Evolutionary conservation across 2,888 invertebrate species (phyloP).

Genomic region (Drosophila percnosoma): DNA sequence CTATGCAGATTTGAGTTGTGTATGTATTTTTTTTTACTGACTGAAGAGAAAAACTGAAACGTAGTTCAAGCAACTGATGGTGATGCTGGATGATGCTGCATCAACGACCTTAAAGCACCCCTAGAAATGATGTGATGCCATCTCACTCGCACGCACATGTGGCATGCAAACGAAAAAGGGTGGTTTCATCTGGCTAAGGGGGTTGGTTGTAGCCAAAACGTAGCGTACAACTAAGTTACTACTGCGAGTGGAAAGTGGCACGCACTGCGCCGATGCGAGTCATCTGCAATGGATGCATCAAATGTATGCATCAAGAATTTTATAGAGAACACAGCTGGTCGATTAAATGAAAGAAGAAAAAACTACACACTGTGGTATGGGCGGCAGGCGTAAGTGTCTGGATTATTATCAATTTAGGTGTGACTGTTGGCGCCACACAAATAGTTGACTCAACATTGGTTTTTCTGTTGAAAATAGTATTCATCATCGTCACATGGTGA

Average conservation of each 20-base stretch:
- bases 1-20: slow-evolving; percentile 22
- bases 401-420: not conserved
- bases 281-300: slow-evolving; percentile 9
- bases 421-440: slow-evolving; percentile 15
- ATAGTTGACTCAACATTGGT: not conserved
- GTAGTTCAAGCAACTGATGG: slow-evolving; percentile 65
- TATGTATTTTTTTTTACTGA: slow-evolving; percentile 30
- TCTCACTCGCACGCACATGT: slow-evolving; percentile 49
- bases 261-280: slow-evolving; percentile 64
- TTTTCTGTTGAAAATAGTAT: not conserved
- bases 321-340: slow-evolving; percentile 23
- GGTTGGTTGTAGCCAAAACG: slow-evolving; percentile 36
- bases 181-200: slow-evolving; percentile 40
- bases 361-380: slow-evolving; percentile 1
- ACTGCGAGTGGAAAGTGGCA: slow-evolving; percentile 46
- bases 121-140: slow-evolving; percentile 15
- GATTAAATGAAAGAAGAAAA: not conserved
- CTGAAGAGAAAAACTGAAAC: slow-evolving; percentile 37
- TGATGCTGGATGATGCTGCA: slow-evolving; percentile 32
- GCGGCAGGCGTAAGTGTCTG: not conserved
- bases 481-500: no score
- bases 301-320: slow-evolving; percentile 1
- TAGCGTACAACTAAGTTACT: slow-evolving; percentile 67
- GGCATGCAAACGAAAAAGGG: slow-evolving; percentile 31
- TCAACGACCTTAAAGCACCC: slow-evolving; percentile 65